Evolutionary conservation across 2,113 vertebrate genomes (phyloP).

Genomic region (Leuciscus idus): DNA sequence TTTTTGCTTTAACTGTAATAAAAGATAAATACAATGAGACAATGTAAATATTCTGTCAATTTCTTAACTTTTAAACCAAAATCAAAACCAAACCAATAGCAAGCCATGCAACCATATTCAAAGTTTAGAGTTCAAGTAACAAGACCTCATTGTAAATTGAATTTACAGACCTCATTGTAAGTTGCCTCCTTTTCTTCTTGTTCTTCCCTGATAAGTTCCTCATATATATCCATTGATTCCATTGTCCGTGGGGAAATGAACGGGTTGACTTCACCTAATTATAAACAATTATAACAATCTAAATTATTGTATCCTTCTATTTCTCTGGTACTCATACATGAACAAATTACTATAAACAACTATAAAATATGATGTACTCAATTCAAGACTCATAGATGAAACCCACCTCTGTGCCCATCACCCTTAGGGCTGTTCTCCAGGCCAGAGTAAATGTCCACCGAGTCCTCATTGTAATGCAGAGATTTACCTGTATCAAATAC

Average conservation of each 20-base stretch:
- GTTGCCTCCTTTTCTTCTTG: constrained; percentile 85
- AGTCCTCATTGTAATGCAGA: constrained; percentile 79
- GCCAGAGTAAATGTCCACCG: constrained; percentile 94
- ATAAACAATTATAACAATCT: too few species aligned
- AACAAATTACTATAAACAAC: background rate
- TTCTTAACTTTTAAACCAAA: background rate
- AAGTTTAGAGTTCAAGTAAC: background rate
- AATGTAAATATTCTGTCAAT: background rate
- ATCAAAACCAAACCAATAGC: background rate
- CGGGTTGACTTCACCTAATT: constrained; percentile 65
- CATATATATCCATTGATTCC: constrained; percentile 91
- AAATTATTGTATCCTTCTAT: background rate
- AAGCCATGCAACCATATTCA: background rate
- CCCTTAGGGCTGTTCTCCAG: constrained; percentile 71
- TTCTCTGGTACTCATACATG: too few species aligned
- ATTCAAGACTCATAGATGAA: background rate
- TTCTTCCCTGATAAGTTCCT: constrained; percentile 92
- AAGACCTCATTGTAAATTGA: background rate
- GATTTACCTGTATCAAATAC: background rate
- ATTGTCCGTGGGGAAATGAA: constrained; percentile 65
- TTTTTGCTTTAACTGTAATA: constrained; percentile 84
- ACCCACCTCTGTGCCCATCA: constrained; percentile 58
- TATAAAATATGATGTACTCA: background rate
- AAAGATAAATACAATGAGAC: constrained; percentile 45
- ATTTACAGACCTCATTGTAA: constrained; percentile 80